These are phyloP conservation scores for Drosophila sproati DNA, from an alignment of 1,140 invertebrate species.

Conservation along the genomic window DNA sequence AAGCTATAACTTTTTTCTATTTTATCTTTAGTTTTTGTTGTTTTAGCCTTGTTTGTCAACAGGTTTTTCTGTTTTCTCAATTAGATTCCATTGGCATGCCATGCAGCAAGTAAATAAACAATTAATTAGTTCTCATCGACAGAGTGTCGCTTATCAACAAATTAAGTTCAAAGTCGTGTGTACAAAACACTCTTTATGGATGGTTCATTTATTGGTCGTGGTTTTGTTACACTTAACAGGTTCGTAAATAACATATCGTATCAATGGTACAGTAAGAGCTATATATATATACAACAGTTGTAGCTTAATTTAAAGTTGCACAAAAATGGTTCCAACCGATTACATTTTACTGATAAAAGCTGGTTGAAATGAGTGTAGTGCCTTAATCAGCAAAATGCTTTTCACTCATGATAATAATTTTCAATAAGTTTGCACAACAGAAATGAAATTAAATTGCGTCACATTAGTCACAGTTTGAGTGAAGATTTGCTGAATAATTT, in stretches of 20 bases:
- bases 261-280: neutral
- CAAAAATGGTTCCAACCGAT: slow-evolving; percentile 2
- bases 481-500: too few species aligned
- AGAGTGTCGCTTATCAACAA: slow-evolving; percentile 9
- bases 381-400: slow-evolving; percentile 35
- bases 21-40: neutral
- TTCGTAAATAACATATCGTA: neutral
- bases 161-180: slow-evolving; percentile 20
- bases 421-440: slow-evolving; percentile 61
- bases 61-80: slow-evolving; percentile 3
- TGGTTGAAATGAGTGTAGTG: slow-evolving; percentile 38
- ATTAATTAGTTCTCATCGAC: slow-evolving; percentile 10
- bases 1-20: neutral
- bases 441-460: slow-evolving; percentile 21
- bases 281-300: neutral
- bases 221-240: slow-evolving; percentile 48
- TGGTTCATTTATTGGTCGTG: slow-evolving; percentile 52
- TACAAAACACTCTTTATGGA: slow-evolving; percentile 28
- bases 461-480: slow-evolving; percentile 40
- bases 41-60: neutral
- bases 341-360: slow-evolving; percentile 16
- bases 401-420: slow-evolving; percentile 38
- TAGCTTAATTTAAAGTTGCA: neutral
- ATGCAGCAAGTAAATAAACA: slow-evolving; percentile 26
- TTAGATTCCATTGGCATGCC: slow-evolving; percentile 22